Evolutionary conservation across 2,113 vertebrate genomes (phyloP).

Genomic region (Pelodiscus sinensis): DNA sequence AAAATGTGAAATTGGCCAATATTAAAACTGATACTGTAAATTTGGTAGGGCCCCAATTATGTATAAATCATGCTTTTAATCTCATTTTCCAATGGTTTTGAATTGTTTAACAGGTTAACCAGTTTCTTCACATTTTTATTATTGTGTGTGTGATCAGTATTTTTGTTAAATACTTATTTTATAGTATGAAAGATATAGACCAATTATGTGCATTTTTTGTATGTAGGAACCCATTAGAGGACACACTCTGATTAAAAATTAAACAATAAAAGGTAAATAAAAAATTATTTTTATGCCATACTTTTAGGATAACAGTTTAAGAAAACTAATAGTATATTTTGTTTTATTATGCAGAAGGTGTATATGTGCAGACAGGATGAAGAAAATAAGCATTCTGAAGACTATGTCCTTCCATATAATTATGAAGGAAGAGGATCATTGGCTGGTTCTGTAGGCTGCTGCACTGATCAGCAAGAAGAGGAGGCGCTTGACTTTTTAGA

Average conservation of each 20-base stretch:
- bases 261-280: constrained; percentile 87
- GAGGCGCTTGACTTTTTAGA: constrained; percentile 88
- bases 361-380: constrained; percentile 83
- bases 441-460: constrained; percentile 91
- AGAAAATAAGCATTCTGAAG: constrained; percentile 84
- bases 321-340: constrained; percentile 70
- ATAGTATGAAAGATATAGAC: constrained; percentile 80
- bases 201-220: constrained; percentile 86
- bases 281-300: constrained; percentile 82
- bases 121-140: constrained; percentile 53
- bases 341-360: constrained; percentile 78
- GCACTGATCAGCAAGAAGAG: constrained; percentile 85
- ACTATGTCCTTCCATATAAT: constrained; percentile 84
- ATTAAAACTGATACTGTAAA: too few species aligned
- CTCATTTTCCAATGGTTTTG: neutral
- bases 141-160: constrained; percentile 62
- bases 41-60: too few species aligned
- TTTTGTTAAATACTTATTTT: constrained; percentile 76
- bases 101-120: constrained; percentile 53
- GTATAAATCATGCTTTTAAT: constrained; percentile 3
- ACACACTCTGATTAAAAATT: constrained; percentile 87
- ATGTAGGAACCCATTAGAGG: constrained; percentile 86
- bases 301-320: constrained; percentile 77
- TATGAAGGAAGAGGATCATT: constrained; percentile 90
- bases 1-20: too few species aligned